Percentiles rank a stretch among this genome's conserved stretches.
Evolutionary conservation across 2,113 vertebrate genomes (phyloP).

Genomic region (Cynopterus brachyotis): DNA sequence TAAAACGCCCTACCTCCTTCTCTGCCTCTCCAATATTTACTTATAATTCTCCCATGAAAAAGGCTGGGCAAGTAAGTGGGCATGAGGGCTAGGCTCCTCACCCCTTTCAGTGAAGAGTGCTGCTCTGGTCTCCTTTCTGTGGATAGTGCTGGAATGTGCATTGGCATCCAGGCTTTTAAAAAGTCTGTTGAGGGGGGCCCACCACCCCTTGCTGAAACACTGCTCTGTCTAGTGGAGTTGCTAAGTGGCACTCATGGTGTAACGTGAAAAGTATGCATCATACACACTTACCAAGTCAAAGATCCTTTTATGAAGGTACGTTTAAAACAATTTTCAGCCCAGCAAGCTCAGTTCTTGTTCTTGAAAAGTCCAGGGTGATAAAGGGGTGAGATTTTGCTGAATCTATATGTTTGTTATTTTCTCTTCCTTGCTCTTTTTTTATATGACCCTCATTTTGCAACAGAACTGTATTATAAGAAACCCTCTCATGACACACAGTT

Average conservation of each 20-base stretch:
- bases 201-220: neutral
- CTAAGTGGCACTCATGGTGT: constrained; percentile 41
- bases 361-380: constrained; percentile 18
- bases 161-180: neutral
- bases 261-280: constrained; percentile 60
- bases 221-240: constrained; percentile 37
- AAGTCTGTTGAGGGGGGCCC: constrained; percentile 19
- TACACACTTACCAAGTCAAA: constrained; percentile 9
- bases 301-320: constrained; percentile 58
- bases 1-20: constrained; percentile 53
- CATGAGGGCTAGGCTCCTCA: neutral
- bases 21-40: neutral
- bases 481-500: constrained; percentile 47
- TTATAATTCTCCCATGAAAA: neutral
- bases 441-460: constrained; percentile 43
- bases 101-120: neutral
- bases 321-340: constrained; percentile 58
- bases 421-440: neutral
- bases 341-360: constrained; percentile 25
- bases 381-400: constrained; percentile 16
- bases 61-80: neutral
- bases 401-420: neutral
- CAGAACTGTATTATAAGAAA: constrained; percentile 61
- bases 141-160: constrained; percentile 29
- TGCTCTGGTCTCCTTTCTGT: neutral